Evolutionary conservation across 2,888 invertebrate genomes (phyloP).

Genomic region (Dione vanillae): DNA sequence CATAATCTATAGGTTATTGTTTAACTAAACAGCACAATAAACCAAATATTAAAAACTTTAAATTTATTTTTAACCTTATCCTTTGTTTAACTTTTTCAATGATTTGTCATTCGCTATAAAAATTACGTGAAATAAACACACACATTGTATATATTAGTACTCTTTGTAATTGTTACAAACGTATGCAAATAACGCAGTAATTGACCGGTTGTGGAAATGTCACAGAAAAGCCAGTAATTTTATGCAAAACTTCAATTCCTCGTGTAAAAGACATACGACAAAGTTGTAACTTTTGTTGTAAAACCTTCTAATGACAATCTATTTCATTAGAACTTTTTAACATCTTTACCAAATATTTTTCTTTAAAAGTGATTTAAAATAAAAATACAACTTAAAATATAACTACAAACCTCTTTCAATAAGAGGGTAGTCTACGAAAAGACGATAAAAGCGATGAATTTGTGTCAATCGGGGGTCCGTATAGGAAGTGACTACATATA

Average conservation of each 20-base stretch:
- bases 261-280: slow-evolving; percentile 33
- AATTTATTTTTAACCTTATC: slow-evolving; percentile 33
- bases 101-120: slow-evolving; percentile 3
- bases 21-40: slow-evolving; percentile 74
- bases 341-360: too few species aligned
- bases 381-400: too few species aligned
- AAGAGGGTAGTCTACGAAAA: too few species aligned
- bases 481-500: too few species aligned
- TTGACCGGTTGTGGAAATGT: slow-evolving; percentile 65
- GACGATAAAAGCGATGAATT: too few species aligned
- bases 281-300: slow-evolving; percentile 16
- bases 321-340: too few species aligned
- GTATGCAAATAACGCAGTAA: slow-evolving; percentile 57
- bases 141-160: slow-evolving; percentile 49
- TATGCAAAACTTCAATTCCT: slow-evolving; percentile 53
- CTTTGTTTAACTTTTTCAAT: neutral
- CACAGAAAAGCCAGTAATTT: slow-evolving; percentile 63
- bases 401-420: too few species aligned
- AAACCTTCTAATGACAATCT: too few species aligned
- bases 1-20: slow-evolving; percentile 58
- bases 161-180: slow-evolving; percentile 52
- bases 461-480: too few species aligned
- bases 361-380: too few species aligned
- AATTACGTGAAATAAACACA: slow-evolving; percentile 51
- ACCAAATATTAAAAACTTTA: slow-evolving; percentile 65